Conservation (phyloP, 2,797 vertebrate species). For the Leuciscus waleckii region DNA sequence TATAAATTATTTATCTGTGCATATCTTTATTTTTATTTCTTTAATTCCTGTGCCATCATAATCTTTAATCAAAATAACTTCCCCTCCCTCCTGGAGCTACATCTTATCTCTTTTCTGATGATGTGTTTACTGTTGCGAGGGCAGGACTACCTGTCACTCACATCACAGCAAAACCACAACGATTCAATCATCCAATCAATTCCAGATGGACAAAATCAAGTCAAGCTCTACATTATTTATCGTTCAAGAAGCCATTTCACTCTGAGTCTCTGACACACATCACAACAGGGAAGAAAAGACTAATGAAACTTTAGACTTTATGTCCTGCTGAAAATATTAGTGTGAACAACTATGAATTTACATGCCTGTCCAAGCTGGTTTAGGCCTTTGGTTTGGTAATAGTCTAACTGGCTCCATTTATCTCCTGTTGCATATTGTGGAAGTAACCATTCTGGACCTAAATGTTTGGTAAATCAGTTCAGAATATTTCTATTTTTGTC, state of each 20-base stretch:
- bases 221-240: not conserved
- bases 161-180: not conserved
- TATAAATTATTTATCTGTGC: not conserved
- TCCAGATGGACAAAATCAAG: not conserved
- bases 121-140: not conserved
- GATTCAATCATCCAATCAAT: not conserved
- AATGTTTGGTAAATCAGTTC: not conserved
- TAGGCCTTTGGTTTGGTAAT: not conserved
- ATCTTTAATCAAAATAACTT: not conserved
- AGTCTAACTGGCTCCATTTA: not conserved
- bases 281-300: not conserved
- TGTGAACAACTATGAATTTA: not conserved
- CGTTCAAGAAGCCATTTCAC: not conserved
- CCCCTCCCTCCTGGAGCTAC: not conserved
- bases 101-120: not conserved
- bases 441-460: not conserved
- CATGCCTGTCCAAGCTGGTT: not conserved
- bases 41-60: not conserved
- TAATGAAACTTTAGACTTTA: not conserved
- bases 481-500: no score
- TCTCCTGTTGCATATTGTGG: not conserved
- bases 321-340: not conserved
- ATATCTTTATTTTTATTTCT: not conserved
- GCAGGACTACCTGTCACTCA: not conserved
- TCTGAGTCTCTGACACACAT: not conserved